These are phyloP conservation scores for Euphysa ruthae DNA, from an alignment of 30 jellyfish, hydroid and myxozoan genomes.

Conservation along the genomic window DNA sequence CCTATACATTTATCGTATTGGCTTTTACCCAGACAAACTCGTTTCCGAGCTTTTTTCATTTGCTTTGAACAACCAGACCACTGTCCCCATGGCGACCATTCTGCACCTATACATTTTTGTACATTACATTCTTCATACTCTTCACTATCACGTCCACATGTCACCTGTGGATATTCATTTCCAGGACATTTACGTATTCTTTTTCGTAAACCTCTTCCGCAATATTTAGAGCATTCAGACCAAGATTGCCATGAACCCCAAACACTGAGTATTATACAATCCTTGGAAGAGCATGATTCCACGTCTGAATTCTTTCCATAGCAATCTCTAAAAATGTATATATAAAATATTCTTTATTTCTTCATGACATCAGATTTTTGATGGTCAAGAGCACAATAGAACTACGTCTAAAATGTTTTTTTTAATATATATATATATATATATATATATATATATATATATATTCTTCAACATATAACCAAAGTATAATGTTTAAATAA, in stretches of 20 bases:
- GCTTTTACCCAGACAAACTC: slow-evolving; percentile 39
- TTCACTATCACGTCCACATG: slow-evolving; percentile 55
- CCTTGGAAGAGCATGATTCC: slow-evolving; percentile 29
- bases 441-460: background rate
- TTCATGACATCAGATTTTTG: background rate
- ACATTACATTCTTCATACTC: slow-evolving; percentile 55
- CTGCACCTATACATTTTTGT: slow-evolving; percentile 34
- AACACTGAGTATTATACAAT: slow-evolving; percentile 47
- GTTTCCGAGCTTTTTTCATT: slow-evolving; percentile 54
- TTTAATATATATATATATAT: background rate
- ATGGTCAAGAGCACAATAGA: background rate
- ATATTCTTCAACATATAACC: background rate
- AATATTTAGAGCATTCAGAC: slow-evolving; percentile 69
- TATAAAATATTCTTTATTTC: background rate
- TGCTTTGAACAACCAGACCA: slow-evolving; percentile 88
- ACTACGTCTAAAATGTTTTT: background rate
- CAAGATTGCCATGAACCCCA: slow-evolving; percentile 89
- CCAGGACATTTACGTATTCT: slow-evolving; percentile 70
- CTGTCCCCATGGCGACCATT: slow-evolving; percentile 67
- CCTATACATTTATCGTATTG: background rate
- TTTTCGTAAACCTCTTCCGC: slow-evolving; percentile 80
- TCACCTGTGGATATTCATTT: slow-evolving; percentile 23
- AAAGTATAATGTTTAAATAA: too few relatives aligned
- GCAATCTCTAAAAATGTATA: slow-evolving; percentile 23
- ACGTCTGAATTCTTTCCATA: slow-evolving; percentile 37